These are phyloP conservation scores for Gallinago paraguaiae DNA, from an alignment of 2,113 vertebrate genomes.

Conservation along the genomic window DNA sequence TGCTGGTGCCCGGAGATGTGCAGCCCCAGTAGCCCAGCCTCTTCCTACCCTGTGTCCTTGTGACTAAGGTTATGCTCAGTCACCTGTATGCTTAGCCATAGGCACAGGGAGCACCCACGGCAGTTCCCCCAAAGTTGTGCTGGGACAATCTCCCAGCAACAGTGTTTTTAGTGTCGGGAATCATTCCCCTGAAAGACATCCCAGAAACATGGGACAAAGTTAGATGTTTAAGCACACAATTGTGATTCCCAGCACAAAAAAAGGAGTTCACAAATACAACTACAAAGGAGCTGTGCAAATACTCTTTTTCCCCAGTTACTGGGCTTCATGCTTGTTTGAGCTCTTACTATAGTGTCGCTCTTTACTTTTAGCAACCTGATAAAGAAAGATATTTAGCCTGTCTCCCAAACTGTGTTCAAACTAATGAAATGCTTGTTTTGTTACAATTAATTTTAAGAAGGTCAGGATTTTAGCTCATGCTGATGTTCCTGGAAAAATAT, in stretches of 20 bases:
- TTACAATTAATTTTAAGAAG: background rate
- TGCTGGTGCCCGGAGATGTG: background rate
- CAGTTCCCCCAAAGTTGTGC: background rate
- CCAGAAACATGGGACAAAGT: background rate
- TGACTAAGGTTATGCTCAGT: rapidly evolving
- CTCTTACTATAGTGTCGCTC: background rate
- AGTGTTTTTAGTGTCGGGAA: rapidly evolving
- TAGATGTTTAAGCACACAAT: background rate
- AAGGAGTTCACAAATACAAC: background rate
- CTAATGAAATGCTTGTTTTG: background rate
- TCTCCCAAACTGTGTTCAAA: background rate
- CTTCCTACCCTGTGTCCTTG: background rate
- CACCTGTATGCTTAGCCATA: too few relatives aligned
- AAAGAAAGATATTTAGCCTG: background rate
- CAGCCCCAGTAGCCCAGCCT: background rate
- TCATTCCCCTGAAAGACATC: background rate
- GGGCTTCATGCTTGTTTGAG: background rate
- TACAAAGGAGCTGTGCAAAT: background rate
- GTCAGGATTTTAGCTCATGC: background rate
- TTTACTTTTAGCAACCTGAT: background rate
- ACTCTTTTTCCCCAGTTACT: background rate
- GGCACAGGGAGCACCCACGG: background rate
- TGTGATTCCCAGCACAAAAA: background rate
- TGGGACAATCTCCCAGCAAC: rapidly evolving
- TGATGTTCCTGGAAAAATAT: background rate